Conservation (phyloP, 2,888 invertebrate species). For the Phorcus lineatus region DNA sequence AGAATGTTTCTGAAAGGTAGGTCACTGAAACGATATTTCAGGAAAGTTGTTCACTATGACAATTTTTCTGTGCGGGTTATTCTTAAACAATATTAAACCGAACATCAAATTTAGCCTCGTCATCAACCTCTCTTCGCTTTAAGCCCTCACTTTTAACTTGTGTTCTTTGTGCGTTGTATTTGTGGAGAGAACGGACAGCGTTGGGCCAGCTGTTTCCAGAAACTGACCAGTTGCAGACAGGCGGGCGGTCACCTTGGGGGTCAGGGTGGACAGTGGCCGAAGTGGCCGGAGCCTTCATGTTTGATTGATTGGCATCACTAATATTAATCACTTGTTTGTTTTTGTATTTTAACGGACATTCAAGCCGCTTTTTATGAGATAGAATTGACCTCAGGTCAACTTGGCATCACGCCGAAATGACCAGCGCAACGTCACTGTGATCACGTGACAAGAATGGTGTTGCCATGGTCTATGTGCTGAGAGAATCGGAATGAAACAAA, state of each 20-base stretch:
- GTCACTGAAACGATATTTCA: too few species aligned
- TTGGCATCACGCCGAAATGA: neutral
- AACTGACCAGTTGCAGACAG: neutral
- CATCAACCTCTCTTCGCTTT: too few species aligned
- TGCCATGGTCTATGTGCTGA: too few species aligned
- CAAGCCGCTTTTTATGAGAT: neutral
- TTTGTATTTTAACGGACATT: conserved; percentile 1
- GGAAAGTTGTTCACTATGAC: too few species aligned
- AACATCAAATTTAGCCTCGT: too few species aligned
- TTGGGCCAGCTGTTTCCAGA: neutral
- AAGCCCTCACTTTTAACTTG: too few species aligned
- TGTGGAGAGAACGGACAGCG: neutral
- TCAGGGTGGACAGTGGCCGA: neutral
- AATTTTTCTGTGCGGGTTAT: too few species aligned
- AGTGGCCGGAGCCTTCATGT: neutral
- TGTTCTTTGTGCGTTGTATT: neutral
- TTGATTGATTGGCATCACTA: neutral
- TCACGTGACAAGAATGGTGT: neutral
- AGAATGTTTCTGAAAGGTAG: too few species aligned
- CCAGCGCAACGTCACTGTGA: neutral
- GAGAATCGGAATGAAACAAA: too few species aligned
- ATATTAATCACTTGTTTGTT: conserved; percentile 13
- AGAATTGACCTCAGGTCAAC: neutral
- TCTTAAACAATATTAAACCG: too few species aligned
- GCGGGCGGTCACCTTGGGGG: neutral